Evolutionary conservation across 2,888 invertebrate species (phyloP).

Genomic region (Sturmia bella): DNA sequence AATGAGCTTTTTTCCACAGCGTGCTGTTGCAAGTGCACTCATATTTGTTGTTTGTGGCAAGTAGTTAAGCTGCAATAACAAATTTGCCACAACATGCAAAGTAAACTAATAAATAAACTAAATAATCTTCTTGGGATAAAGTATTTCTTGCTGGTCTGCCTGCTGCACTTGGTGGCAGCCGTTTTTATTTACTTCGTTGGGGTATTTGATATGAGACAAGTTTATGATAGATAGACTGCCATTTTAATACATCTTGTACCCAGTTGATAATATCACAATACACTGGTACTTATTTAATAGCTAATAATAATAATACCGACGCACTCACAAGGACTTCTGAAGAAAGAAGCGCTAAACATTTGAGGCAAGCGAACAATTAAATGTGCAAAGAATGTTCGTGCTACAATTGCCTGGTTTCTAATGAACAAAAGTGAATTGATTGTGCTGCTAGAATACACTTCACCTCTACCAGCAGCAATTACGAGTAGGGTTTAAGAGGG

Average conservation of each 20-base stretch:
- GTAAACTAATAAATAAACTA: constrained; percentile 63
- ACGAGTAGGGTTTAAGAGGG: too few relatives aligned
- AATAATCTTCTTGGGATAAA: constrained; percentile 53
- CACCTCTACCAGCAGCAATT: too few relatives aligned
- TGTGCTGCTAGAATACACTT: too few relatives aligned
- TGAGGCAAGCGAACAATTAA: constrained; percentile 22
- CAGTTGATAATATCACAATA: constrained; percentile 45
- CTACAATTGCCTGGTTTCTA: too few relatives aligned
- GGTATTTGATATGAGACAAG: constrained; percentile 53
- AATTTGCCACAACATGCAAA: constrained; percentile 62
- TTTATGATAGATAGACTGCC: constrained; percentile 54
- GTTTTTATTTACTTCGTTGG: constrained; percentile 31
- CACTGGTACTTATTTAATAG: constrained; percentile 29
- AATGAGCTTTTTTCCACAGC: neutral
- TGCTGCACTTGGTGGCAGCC: neutral
- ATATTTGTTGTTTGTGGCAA: constrained; percentile 18
- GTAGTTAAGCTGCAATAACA: constrained; percentile 43
- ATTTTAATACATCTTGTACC: constrained; percentile 52
- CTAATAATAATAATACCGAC: neutral
- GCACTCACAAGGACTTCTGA: neutral
- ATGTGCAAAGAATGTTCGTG: too few relatives aligned
- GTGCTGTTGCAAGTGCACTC: neutral
- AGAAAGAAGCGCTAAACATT: neutral
- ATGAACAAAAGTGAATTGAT: too few relatives aligned
- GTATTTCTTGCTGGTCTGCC: constrained; percentile 17